These are phyloP conservation scores for Piscicola geometra DNA, from an alignment of 2,888 invertebrate species.

Conservation along the genomic window DNA sequence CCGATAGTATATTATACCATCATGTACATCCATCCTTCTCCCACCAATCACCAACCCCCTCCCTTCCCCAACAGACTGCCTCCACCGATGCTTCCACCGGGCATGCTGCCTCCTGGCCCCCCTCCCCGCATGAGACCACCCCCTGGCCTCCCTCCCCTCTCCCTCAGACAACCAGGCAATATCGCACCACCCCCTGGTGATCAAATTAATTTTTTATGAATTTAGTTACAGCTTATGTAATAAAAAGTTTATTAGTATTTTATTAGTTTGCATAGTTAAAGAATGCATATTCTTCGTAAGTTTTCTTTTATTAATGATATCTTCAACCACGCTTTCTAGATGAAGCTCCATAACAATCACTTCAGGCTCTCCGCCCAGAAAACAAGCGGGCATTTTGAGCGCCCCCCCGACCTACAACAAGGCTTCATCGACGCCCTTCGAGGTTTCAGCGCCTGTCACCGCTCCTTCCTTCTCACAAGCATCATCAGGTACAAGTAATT, in stretches of 20 bases:
- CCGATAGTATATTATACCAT: too few relatives aligned
- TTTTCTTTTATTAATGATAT: too few relatives aligned
- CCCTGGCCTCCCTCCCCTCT: conserved; percentile 56
- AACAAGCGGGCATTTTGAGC: conserved; percentile 68
- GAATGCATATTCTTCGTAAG: too few relatives aligned
- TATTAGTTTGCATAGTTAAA: too few relatives aligned
- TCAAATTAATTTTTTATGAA: conserved; percentile 34
- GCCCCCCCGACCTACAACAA: conserved; percentile 78
- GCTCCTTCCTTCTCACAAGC: neutral
- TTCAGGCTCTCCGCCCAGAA: conserved; percentile 41
- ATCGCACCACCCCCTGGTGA: neutral
- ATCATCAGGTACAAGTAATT: too few relatives aligned
- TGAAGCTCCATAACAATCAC: too few relatives aligned
- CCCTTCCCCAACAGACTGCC: too few relatives aligned
- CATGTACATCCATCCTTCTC: too few relatives aligned
- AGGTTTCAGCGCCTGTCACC: neutral
- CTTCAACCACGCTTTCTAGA: too few relatives aligned
- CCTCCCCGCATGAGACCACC: conserved; percentile 58
- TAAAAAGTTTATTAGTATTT: neutral
- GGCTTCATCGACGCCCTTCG: conserved; percentile 56
- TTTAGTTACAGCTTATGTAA: neutral
- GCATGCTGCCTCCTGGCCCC: conserved; percentile 51
- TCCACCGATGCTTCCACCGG: conserved; percentile 52
- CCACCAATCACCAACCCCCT: too few relatives aligned
- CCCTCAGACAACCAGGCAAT: too few relatives aligned